Conservation (phyloP, 2,113 vertebrate genomes). For the Butorides virescens region DNA sequence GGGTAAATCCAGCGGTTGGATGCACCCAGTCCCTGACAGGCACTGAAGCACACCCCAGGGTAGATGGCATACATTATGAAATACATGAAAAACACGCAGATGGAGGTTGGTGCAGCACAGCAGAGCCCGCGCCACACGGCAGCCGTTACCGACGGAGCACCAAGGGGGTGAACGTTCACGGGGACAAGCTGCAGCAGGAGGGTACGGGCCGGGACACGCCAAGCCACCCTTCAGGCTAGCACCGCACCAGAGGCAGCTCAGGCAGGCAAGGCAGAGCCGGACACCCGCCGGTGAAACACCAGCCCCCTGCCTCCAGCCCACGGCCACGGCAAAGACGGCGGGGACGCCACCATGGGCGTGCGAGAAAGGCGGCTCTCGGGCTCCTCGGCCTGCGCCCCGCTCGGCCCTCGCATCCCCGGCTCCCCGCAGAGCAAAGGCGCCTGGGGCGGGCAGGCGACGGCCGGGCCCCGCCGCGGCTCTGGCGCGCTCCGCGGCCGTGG, state of each 20-base stretch:
- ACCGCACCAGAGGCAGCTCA: not conserved
- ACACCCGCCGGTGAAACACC: not conserved
- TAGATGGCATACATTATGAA: too few species aligned
- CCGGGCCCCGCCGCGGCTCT: too few species aligned
- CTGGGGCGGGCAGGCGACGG: not conserved
- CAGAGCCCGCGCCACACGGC: accelerated
- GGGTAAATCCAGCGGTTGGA: accelerated
- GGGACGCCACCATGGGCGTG: accelerated
- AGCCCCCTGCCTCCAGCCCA: not conserved
- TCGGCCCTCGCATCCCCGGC: not conserved
- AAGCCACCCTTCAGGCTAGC: not conserved
- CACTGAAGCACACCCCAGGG: not conserved
- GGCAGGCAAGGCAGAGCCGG: not conserved
- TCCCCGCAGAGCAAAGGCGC: too few species aligned
- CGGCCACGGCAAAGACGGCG: not conserved
- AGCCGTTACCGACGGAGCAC: not conserved
- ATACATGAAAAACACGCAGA: not conserved
- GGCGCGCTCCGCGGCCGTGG: not conserved
- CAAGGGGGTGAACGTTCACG: not conserved
- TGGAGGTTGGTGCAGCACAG: accelerated
- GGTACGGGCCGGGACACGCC: not conserved
- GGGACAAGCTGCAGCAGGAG: not conserved
- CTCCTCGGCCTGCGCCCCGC: too few species aligned
- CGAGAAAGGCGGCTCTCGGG: too few species aligned
- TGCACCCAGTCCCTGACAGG: too few species aligned